Evolutionary conservation across 2,797 vertebrate genomes (phyloP).

Genomic region (Arnoldichthys spilopterus): DNA sequence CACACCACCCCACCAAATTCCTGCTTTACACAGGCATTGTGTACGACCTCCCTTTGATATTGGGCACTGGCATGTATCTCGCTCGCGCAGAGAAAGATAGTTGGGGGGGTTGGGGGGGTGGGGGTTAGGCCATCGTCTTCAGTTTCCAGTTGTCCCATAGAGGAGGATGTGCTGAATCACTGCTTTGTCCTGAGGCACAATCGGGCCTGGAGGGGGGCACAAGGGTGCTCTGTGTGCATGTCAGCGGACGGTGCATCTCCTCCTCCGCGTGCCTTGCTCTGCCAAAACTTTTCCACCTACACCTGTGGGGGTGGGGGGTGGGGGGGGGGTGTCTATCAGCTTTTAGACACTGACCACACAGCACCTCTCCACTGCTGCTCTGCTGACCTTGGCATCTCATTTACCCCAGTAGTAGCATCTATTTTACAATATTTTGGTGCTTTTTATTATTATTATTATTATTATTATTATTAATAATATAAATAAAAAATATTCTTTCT

Average conservation of each 20-base stretch:
- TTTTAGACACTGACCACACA: constrained; percentile 15
- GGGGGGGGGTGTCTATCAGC: constrained; percentile 51
- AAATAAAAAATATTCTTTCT: too few species aligned
- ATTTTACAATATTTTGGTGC: not conserved
- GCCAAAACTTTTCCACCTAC: constrained; percentile 25
- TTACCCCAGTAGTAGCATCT: not conserved
- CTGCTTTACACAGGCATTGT: constrained; percentile 75
- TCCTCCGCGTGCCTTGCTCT: constrained; percentile 52
- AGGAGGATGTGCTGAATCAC: constrained; percentile 85
- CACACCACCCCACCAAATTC: too few species aligned
- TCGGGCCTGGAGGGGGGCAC: constrained; percentile 78
- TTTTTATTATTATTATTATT: not conserved
- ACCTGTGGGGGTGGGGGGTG: constrained; percentile 16
- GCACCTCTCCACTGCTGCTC: not conserved
- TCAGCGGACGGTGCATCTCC: constrained; percentile 77
- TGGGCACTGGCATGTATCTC: constrained; percentile 69
- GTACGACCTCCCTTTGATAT: constrained; percentile 77
- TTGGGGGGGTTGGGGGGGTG: constrained; percentile 59
- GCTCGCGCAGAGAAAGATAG: constrained; percentile 58
- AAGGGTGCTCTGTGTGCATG: constrained; percentile 82
- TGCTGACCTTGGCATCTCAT: constrained; percentile 11
- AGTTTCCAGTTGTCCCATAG: constrained; percentile 79
- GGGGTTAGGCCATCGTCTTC: constrained; percentile 74
- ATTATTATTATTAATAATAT: too few species aligned
- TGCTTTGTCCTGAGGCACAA: constrained; percentile 82